phyloP scores from a whole-genome alignment of 2,888 invertebrate species.

The Tetranychus piercei region DNA sequence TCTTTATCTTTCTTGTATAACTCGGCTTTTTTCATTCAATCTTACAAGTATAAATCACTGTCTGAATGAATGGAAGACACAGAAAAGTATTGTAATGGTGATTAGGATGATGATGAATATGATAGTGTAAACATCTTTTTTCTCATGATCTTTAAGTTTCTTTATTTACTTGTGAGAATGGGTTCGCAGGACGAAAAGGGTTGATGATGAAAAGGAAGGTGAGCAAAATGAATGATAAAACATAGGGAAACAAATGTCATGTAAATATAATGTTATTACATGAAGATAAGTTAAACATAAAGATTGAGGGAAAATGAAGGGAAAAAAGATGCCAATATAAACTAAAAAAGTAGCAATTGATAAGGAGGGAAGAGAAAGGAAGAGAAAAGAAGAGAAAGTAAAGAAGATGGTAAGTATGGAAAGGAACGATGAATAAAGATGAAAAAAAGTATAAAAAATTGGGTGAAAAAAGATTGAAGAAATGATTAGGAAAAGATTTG shows the following conservation, averaged over 20 bases:
- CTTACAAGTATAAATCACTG: too few species aligned
- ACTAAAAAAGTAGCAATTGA: conserved; percentile 9
- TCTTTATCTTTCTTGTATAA: neutral
- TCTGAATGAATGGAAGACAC: too few species aligned
- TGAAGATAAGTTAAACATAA: neutral
- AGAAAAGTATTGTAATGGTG: too few species aligned
- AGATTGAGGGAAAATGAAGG: neutral
- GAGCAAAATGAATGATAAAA: neutral
- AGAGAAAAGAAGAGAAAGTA: neutral
- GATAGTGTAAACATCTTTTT: too few species aligned
- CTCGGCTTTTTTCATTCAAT: neutral
- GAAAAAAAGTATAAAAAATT: neutral
- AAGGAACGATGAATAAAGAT: neutral
- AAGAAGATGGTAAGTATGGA: neutral
- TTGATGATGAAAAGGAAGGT: neutral
- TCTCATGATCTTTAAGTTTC: too few species aligned
- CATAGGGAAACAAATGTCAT: neutral
- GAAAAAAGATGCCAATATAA: neutral
- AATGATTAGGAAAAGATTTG: neutral
- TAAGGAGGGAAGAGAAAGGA: neutral
- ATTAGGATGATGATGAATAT: too few species aligned
- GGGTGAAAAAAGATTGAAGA: neutral
- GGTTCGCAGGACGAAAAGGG: neutral
- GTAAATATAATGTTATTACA: neutral
- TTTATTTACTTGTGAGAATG: too few species aligned